Evolutionary conservation across 2,888 invertebrate species (phyloP).

Genomic region (Macropis europaea): DNA sequence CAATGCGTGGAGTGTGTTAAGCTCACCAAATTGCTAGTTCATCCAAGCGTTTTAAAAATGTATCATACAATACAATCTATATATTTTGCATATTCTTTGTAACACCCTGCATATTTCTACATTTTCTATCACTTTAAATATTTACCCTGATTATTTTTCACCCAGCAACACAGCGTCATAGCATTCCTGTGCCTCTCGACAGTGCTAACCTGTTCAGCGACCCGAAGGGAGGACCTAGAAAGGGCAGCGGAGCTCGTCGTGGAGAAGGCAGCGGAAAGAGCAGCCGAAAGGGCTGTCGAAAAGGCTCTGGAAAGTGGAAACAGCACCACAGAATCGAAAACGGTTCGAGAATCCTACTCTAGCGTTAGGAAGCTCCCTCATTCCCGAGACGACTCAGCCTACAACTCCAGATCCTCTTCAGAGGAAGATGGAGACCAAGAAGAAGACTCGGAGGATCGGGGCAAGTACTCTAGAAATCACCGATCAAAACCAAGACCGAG

Average conservation of each 20-base stretch:
- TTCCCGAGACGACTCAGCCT: conserved; percentile 15
- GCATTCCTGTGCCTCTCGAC: conserved; percentile 56
- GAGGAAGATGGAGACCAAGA: conserved; percentile 10
- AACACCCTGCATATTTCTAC: not conserved
- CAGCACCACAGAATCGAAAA: conserved; percentile 69
- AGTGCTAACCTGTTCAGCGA: conserved; percentile 39
- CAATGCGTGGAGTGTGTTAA: no score
- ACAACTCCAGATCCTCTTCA: not conserved
- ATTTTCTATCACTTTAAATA: not conserved
- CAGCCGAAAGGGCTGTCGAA: conserved; percentile 75
- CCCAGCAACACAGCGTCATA: conserved; percentile 41
- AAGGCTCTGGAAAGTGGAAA: conserved; percentile 74
- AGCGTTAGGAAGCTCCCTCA: conserved; percentile 62
- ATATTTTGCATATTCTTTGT: no score
- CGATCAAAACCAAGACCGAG: not conserved
- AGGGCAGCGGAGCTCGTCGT: conserved; percentile 76
- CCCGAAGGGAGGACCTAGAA: conserved; percentile 69
- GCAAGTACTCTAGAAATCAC: not conserved
- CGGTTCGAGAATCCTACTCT: conserved; percentile 70
- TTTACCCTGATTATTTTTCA: not conserved
- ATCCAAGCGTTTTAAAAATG: no score
- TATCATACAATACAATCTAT: no score
- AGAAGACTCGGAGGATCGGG: conserved; percentile 43
- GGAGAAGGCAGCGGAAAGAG: conserved; percentile 75
- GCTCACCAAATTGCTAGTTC: no score